phyloP scores from a whole-genome alignment of 2,888 invertebrate genomes.

The Lamellibrachia columna region DNA sequence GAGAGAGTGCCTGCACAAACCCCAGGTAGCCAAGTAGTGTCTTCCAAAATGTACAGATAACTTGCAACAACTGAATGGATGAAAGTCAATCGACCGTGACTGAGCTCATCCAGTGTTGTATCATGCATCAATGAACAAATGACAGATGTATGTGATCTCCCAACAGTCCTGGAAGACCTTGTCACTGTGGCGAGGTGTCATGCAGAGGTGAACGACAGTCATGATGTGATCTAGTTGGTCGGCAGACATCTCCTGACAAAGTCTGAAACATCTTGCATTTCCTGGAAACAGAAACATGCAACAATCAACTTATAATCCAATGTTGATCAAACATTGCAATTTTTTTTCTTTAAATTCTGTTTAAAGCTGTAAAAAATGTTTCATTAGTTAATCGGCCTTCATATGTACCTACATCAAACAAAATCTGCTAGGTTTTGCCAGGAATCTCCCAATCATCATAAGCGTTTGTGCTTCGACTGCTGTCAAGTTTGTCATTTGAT shows the following conservation, averaged over 20 bases:
- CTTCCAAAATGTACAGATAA: background rate
- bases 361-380: too few species aligned
- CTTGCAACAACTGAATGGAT: background rate
- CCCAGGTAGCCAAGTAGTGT: background rate
- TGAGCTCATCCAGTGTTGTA: background rate
- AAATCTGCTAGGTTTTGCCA: too few species aligned
- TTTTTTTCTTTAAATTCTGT: too few species aligned
- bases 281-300: conserved; percentile 34
- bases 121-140: background rate
- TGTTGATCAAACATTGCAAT: too few species aligned
- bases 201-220: background rate
- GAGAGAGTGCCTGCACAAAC: background rate
- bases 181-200: background rate
- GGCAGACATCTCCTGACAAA: conserved; percentile 36
- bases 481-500: too few species aligned
- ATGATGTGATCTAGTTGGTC: background rate
- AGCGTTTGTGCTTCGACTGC: too few species aligned
- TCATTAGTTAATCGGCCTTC: too few species aligned
- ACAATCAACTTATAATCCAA: background rate
- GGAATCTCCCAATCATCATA: too few species aligned
- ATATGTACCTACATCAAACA: too few species aligned
- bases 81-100: background rate
- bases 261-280: conserved; percentile 40
- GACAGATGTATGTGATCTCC: background rate
- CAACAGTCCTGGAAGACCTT: background rate